Evolutionary conservation across 2,113 vertebrate species (phyloP).

Genomic region (Macquaria australasica): DNA sequence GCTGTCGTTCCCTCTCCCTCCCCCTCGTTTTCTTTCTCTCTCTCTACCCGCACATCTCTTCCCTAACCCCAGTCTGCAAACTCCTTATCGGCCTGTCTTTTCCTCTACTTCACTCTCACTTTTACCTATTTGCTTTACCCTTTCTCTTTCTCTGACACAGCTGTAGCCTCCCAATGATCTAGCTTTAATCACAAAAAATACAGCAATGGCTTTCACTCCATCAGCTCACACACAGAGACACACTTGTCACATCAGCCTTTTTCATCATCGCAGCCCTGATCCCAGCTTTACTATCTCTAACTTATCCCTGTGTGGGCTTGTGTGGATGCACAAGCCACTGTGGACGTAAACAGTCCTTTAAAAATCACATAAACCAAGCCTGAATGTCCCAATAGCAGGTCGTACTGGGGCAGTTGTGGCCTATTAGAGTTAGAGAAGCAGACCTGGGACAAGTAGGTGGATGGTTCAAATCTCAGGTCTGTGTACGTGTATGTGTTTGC

Average conservation of each 20-base stretch:
- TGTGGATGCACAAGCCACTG: slow-evolving; percentile 37
- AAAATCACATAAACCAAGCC: slow-evolving; percentile 1
- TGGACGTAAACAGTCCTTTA: slow-evolving; percentile 35
- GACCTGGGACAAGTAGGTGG: background rate
- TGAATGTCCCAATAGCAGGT: slow-evolving; percentile 1
- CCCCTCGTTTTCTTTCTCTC: slow-evolving; percentile 28
- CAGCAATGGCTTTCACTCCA: slow-evolving; percentile 30
- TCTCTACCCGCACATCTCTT: slow-evolving; percentile 29
- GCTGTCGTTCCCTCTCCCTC: slow-evolving; percentile 13
- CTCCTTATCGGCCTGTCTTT: slow-evolving; percentile 48
- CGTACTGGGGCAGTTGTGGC: background rate
- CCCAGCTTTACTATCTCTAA: slow-evolving; percentile 54
- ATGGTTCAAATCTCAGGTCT: background rate
- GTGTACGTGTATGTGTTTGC: background rate
- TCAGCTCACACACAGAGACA: slow-evolving; percentile 38
- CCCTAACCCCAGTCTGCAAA: slow-evolving; percentile 26
- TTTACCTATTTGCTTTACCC: slow-evolving; percentile 30
- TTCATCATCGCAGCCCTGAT: slow-evolving; percentile 55
- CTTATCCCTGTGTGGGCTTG: slow-evolving; percentile 48
- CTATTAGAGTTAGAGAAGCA: background rate
- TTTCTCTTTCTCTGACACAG: slow-evolving; percentile 40
- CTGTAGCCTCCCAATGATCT: slow-evolving; percentile 29
- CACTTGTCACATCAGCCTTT: slow-evolving; percentile 60
- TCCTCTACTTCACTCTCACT: slow-evolving; percentile 34
- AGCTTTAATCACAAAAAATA: slow-evolving; percentile 41